Conservation (phyloP, 92 coral and sea anemone genomes). For the Blastomussa wellsi region DNA sequence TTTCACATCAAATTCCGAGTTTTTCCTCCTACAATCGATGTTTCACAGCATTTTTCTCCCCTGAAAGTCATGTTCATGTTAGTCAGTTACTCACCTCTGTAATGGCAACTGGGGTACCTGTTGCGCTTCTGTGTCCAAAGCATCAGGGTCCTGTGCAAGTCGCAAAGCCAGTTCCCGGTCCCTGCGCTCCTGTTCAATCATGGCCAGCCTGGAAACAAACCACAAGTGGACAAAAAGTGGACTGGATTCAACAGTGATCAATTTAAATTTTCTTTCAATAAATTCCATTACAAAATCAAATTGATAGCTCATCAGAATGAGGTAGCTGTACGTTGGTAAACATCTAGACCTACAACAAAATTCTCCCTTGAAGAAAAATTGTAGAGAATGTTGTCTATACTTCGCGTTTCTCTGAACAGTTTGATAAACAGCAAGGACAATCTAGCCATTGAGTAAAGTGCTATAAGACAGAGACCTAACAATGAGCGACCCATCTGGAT, state of each 20-base stretch:
- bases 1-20: neutral
- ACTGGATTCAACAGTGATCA: neutral
- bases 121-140: conserved; percentile 71
- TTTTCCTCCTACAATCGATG: neutral
- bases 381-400: no score
- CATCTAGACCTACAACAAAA: neutral
- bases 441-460: no score
- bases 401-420: no score
- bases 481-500: no score
- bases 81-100: conserved; percentile 55
- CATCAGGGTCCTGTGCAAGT: conserved; percentile 82
- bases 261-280: neutral
- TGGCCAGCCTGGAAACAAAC: conserved; percentile 53
- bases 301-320: no score
- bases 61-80: neutral
- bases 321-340: no score
- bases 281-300: neutral
- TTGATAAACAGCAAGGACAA: no score
- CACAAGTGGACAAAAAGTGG: neutral
- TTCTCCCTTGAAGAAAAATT: no score
- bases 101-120: conserved; percentile 51
- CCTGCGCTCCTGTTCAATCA: conserved; percentile 91
- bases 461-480: no score
- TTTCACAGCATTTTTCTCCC: neutral
- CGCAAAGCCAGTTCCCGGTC: conserved; percentile 97